These are phyloP conservation scores for Hyperoplus immaculatus DNA, from an alignment of 2,797 vertebrate genomes.

Conservation along the genomic window DNA sequence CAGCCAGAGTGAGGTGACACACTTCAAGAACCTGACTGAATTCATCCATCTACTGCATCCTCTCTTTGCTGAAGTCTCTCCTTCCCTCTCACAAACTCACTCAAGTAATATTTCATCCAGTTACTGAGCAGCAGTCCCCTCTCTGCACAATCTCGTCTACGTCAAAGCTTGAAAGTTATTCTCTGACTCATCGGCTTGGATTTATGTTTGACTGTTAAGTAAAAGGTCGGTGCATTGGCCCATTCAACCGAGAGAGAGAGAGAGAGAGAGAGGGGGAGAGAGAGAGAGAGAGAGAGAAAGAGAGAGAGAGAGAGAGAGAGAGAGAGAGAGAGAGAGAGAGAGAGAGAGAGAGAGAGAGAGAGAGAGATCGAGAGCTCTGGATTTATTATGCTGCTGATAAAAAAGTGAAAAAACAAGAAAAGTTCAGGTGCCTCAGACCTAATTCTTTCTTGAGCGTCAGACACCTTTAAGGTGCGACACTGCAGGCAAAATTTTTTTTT, in stretches of 20 bases:
- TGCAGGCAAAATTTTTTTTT: no score
- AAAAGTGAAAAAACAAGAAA: background rate
- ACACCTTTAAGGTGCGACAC: no score
- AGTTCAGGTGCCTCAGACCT: slow-evolving; percentile 8
- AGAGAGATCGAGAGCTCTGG: background rate
- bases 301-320: no score
- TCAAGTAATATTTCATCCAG: slow-evolving; percentile 15
- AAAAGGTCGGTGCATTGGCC: background rate
- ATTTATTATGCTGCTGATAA: background rate
- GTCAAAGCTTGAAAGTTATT: background rate
- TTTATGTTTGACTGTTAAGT: slow-evolving; percentile 12
- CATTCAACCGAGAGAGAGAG: no score
- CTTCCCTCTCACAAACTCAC: background rate
- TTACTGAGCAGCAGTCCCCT: background rate
- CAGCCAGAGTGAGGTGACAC: slow-evolving; percentile 11
- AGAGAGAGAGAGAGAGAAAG: background rate
- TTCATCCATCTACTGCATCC: slow-evolving; percentile 10
- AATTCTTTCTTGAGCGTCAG: background rate
- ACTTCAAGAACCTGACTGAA: background rate
- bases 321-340: background rate
- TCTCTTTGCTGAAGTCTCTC: background rate
- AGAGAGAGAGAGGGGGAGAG: no score
- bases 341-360: no score
- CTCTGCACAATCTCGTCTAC: background rate
- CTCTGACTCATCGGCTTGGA: background rate